Conservation (phyloP, 2,797 vertebrate species). For the Hypotaenidia okinawae region DNA sequence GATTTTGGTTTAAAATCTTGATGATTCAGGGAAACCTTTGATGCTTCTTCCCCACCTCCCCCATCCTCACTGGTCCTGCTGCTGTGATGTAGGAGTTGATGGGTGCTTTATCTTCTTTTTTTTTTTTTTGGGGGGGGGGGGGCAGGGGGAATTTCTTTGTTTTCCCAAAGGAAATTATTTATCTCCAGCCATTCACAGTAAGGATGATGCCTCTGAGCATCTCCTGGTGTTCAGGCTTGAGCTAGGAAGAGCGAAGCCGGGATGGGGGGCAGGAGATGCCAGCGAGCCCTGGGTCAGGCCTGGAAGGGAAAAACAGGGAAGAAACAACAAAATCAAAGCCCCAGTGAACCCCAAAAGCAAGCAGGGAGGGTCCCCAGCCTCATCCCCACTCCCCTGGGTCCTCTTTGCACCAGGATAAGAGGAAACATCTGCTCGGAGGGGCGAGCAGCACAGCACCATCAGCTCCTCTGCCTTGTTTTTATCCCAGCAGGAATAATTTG, state of each 20-base stretch:
- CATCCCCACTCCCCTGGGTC: accelerated
- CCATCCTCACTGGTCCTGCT: not conserved
- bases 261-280: not conserved
- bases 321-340: not conserved
- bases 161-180: not conserved
- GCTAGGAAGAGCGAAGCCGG: not conserved
- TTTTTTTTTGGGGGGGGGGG: too few species aligned
- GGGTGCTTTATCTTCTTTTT: not conserved
- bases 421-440: not conserved
- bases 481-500: not conserved
- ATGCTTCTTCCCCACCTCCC: not conserved
- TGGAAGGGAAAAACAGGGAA: not conserved
- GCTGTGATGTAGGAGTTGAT: not conserved
- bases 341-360: not conserved
- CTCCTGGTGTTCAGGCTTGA: not conserved
- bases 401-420: not conserved
- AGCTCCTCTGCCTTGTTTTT: not conserved
- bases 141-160: not conserved
- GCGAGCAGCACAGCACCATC: accelerated
- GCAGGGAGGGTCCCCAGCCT: not conserved
- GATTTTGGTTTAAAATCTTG: conserved; percentile 61
- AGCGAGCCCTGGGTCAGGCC: not conserved
- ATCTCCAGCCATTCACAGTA: not conserved
- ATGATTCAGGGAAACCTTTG: not conserved
- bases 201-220: not conserved